Base-by-base conservation (phyloP, 2,888 invertebrate species). In the Polydrusus pterygomalis region DNA sequence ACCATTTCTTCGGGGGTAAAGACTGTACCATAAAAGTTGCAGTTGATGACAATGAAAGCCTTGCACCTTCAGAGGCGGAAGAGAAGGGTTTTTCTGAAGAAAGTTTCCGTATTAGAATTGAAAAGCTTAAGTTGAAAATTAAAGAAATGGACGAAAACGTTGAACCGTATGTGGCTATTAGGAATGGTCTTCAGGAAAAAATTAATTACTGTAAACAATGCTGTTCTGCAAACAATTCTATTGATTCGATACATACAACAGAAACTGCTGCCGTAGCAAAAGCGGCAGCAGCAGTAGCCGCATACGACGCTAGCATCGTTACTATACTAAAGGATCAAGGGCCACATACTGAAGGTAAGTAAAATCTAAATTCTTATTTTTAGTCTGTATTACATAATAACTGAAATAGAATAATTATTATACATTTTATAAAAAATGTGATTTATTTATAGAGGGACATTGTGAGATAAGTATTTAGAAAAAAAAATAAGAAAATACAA, bases 21-120 rank as follows among this genome's bases (percentile, higher is more conserved):
- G 83, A 84, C 51, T 84, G 82, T 58, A 80, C 77, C 2, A 86
- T 87, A 56, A 85, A 87, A 18, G 83, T 86, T 15, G 10, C 25
- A 1, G 30, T 34, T 6, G 74, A 77, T 13, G 56, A 74, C 7
- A 51, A 25, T 10, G 64, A 63, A 1, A 34, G 34, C 34, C 8
- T 10, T 34, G 8, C 8, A 34, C 8, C 10, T 34, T 8, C 15
- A n/a, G 25, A 17, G 10, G 20, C 10, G 15, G 47, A 25, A 7
- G 9, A 10, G 25, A 34, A 34, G 11, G 6, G 1, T 30, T 10
- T 47, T 18, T 8, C 0, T 25, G 20, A 58, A 18, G 5, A 64
- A 80, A 0, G 63, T 30, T 3, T 13, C 0, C 8, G 8, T 9
- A 17, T 40, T 15, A 49, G 64, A 63, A 47, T 34, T 10, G 25